Base-by-base conservation (phyloP, 1,140 invertebrate species). In the Macrobrachium nipponense region DNA sequence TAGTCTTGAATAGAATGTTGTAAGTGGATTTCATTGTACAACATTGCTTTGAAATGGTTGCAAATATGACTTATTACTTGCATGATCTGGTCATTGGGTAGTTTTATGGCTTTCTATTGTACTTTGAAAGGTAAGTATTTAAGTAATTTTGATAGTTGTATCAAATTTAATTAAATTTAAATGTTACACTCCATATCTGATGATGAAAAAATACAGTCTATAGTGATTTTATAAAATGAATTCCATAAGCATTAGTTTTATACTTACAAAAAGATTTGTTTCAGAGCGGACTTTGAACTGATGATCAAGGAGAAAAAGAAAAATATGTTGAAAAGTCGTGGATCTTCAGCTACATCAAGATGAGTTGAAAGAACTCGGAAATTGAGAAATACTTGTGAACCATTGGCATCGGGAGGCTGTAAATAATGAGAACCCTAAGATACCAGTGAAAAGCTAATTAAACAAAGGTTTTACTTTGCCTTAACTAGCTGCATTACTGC, bases 221-320 rank as follows among this genome's bases (percentile, higher is more conserved):
- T 58, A 12, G 36, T 17, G n/a, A 17, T 23, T 84, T 11, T 59
- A 59, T 27, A 58, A 44, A 11, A 43, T 23, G 64, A 61, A 20
- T 23, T 62, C 11, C 10, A n/a, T 44, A 20, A 43, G n/a, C 36
- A 12, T 70, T 62, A 27, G 11, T 27, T 51, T 27, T 61, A 76
- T 59, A 10, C 15, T 58, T 18, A 23, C 51, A 23, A 59, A 59
- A 17, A 76, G 18, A 15, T 23, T 68, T 80, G 8, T 87, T 80
- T 60, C 86, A 89, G 88, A 43, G 85, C 87, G 18, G 88, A 89
- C 62, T 89, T 89, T 68, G 82, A 87, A 68, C 43, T 89, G 61
- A 89, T 89, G 88, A 87, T 87, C 15, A 44, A 80, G 18, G 88
- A 87, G 68, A 87, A 87, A 70, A 87, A 85, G 60, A 84, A 76